Conservation (phyloP, 2,113 vertebrate genomes). For the Brachyistius frenatus region DNA sequence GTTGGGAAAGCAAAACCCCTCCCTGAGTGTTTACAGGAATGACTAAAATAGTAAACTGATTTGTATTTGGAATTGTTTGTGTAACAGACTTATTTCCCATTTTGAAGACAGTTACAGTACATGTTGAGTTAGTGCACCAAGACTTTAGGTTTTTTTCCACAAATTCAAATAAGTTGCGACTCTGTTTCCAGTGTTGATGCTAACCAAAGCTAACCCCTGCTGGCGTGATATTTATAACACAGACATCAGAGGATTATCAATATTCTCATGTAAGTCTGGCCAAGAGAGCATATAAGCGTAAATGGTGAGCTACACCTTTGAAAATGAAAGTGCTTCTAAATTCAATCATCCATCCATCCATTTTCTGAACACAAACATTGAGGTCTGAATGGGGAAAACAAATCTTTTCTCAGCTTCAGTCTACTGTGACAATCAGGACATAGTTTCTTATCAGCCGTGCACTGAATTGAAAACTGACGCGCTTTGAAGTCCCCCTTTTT, state of each 20-base stretch:
- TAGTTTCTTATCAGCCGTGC: constrained; percentile 35
- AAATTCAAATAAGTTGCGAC: too few relatives aligned
- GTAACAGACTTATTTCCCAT: too few relatives aligned
- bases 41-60: too few relatives aligned
- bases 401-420: constrained; percentile 20
- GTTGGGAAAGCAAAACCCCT: too few relatives aligned
- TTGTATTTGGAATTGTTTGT: too few relatives aligned
- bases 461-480: constrained; percentile 20
- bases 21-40: too few relatives aligned
- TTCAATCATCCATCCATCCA: not conserved
- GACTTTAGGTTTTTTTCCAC: too few relatives aligned
- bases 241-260: not conserved
- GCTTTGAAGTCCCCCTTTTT: constrained; percentile 6
- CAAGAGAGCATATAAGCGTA: not conserved
- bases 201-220: not conserved
- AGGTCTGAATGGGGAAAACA: constrained; percentile 15
- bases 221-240: not conserved
- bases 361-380: not conserved
- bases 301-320: not conserved
- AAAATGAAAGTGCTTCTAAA: not conserved
- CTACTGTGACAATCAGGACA: constrained; percentile 32
- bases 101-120: too few relatives aligned
- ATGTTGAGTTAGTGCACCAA: too few relatives aligned
- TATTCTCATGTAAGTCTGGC: not conserved
- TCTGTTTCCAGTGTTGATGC: too few relatives aligned